These are phyloP conservation scores for Tretioscincus oriximinensis DNA, from an alignment of 2,113 vertebrate species.

Conservation along the genomic window DNA sequence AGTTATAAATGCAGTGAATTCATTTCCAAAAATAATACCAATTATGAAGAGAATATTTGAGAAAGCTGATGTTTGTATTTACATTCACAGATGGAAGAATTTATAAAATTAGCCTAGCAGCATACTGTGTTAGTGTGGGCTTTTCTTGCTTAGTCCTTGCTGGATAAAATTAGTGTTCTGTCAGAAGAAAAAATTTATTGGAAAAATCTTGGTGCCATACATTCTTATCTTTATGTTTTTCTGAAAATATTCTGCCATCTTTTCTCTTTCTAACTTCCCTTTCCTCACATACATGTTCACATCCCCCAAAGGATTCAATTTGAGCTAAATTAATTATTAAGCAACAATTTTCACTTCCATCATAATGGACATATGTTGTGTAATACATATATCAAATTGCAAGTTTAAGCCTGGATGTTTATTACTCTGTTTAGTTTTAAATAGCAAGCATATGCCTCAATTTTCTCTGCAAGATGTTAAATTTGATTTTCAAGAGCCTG, in stretches of 20 bases:
- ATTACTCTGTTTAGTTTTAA: constrained; percentile 11
- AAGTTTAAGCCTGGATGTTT: background rate
- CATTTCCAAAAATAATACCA: constrained; percentile 19
- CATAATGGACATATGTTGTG: background rate
- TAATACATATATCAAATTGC: constrained; percentile 19
- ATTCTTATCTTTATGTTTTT: background rate
- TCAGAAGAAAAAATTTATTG: background rate
- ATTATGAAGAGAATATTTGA: constrained; percentile 6
- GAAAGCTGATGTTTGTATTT: constrained; percentile 10
- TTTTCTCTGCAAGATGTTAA: background rate
- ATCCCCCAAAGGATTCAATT: background rate
- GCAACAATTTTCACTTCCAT: background rate
- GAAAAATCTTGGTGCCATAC: accelerated
- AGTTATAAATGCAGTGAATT: background rate
- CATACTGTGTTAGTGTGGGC: background rate
- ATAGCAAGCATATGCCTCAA: accelerated
- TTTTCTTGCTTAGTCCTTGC: background rate
- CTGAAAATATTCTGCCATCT: background rate
- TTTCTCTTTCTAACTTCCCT: background rate
- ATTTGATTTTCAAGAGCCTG: background rate
- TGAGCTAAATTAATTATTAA: background rate
- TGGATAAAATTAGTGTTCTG: accelerated
- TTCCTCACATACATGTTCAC: background rate
- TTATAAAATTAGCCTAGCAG: background rate
- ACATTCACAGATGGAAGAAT: background rate